Percentiles rank a stretch among this genome's conserved stretches.
These are phyloP conservation scores for Leptopilina myrica DNA, from an alignment of 2,888 invertebrate genomes.

Conservation along the genomic window DNA sequence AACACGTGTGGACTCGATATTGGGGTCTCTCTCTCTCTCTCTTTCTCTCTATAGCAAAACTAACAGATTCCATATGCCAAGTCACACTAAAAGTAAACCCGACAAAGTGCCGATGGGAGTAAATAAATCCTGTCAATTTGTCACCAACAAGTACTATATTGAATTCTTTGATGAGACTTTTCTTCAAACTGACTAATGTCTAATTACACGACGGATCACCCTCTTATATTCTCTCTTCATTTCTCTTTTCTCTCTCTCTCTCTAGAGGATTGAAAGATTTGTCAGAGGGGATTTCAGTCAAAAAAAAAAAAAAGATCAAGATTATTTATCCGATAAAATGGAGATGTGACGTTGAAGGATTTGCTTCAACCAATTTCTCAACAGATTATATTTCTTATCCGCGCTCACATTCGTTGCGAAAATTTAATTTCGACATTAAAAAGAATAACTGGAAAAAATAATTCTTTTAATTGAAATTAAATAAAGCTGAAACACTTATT, in stretches of 20 bases:
- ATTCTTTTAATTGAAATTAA: no score
- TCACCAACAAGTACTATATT: constrained; percentile 23
- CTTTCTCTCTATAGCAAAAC: not conserved
- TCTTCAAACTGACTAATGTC: constrained; percentile 14
- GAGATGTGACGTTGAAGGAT: constrained; percentile 11
- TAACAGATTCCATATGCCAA: constrained; percentile 32
- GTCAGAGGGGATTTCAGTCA: not conserved
- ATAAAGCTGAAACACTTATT: no score
- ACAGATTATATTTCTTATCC: not conserved
- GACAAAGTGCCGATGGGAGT: constrained; percentile 1
- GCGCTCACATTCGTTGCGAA: not conserved
- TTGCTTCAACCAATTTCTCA: constrained; percentile 12
- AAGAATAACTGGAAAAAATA: no score
- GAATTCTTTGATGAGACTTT: constrained; percentile 2
- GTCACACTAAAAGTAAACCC: constrained; percentile 7
- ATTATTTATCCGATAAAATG: constrained; percentile 11
- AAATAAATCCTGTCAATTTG: constrained; percentile 31
- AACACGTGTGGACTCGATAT: constrained; percentile 59
- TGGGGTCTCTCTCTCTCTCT: not conserved
- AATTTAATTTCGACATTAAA: no score
- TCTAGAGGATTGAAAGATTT: constrained; percentile 7
- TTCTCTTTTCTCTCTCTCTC: not conserved
- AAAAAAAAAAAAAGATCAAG: not conserved
- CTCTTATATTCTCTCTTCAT: not conserved
- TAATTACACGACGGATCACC: not conserved